These are phyloP conservation scores for Anoplolepis gracilipes DNA, from an alignment of 1,140 invertebrate species.

Conservation along the genomic window DNA sequence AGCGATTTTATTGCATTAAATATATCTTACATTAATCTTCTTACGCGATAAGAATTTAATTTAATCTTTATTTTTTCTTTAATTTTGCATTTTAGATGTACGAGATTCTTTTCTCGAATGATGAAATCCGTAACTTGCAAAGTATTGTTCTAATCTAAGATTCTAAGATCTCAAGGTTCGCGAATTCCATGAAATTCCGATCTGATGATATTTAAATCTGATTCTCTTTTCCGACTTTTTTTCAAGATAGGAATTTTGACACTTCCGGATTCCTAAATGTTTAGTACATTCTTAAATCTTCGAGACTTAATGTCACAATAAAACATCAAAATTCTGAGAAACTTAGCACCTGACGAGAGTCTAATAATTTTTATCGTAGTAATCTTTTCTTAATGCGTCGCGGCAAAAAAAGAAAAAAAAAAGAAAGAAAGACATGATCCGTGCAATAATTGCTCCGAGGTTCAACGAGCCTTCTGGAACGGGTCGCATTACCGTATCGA, in stretches of 20 bases:
- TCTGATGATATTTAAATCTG: not conserved
- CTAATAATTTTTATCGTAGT: not conserved
- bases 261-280: conserved; percentile 21
- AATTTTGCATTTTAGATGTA: not conserved
- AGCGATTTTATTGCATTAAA: not conserved
- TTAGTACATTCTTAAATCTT: not conserved
- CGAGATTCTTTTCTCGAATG: conserved; percentile 1
- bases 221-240: not conserved
- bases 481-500: conserved; percentile 48
- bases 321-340: not conserved
- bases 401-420: conserved; percentile 11
- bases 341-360: not conserved
- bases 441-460: conserved; percentile 53
- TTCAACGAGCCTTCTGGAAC: conserved; percentile 24
- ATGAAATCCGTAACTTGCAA: not conserved
- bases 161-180: not conserved
- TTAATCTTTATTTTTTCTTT: not conserved
- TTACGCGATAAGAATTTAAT: not conserved
- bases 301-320: not conserved
- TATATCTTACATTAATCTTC: not conserved
- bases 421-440: not conserved
- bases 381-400: not conserved
- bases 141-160: not conserved
- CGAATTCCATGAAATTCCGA: not conserved
- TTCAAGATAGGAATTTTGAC: not conserved